phyloP scores from a whole-genome alignment of 1,140 invertebrate genomes.

The Atta cephalotes region DNA sequence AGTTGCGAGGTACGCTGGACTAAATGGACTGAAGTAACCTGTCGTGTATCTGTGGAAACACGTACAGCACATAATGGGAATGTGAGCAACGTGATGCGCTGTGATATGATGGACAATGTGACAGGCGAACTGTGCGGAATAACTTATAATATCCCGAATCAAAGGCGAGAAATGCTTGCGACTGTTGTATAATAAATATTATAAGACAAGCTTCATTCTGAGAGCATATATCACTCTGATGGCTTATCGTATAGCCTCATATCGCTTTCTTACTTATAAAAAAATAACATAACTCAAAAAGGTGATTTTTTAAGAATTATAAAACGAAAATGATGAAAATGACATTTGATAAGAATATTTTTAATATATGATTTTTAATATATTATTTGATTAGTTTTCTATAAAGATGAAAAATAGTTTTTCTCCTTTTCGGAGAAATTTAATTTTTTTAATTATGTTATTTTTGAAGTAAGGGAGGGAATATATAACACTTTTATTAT shows the following conservation, averaged over 20 bases:
- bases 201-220: not conserved
- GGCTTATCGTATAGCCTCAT: too few species aligned
- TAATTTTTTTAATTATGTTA: too few species aligned
- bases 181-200: not conserved
- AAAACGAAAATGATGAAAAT: too few species aligned
- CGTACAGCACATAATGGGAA: slow-evolving; percentile 50
- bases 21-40: slow-evolving; percentile 62
- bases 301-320: too few species aligned
- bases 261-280: too few species aligned
- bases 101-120: slow-evolving; percentile 50
- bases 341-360: too few species aligned
- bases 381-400: too few species aligned
- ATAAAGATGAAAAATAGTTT: too few species aligned
- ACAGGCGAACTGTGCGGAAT: slow-evolving; percentile 18
- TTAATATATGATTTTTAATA: too few species aligned
- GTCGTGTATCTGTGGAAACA: slow-evolving; percentile 57
- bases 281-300: too few species aligned
- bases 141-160: slow-evolving; percentile 36
- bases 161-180: not conserved
- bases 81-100: slow-evolving; percentile 53
- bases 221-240: not conserved
- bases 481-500: not conserved
- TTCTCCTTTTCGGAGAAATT: too few species aligned
- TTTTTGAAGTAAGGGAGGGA: too few species aligned
- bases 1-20: slow-evolving; percentile 45